Conservation (phyloP, 92 coral and sea anemone genomes). For the Galaxea fascicularis region DNA sequence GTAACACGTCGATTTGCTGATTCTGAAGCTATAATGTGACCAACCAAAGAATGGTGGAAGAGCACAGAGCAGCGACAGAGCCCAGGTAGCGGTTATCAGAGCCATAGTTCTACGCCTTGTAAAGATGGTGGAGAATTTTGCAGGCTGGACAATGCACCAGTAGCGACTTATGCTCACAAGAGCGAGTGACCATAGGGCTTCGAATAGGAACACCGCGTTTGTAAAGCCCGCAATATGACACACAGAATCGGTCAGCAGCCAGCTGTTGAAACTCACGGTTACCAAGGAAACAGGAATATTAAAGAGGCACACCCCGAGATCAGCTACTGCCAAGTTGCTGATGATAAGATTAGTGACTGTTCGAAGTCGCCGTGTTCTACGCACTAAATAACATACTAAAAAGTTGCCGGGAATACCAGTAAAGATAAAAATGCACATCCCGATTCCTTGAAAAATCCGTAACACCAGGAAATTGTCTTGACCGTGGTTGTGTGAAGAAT, state of each 20-base stretch:
- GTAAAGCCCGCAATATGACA: conserved; percentile 81
- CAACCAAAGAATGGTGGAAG: conserved; percentile 78
- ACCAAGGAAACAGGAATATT: conserved; percentile 83
- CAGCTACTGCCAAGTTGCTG: conserved; percentile 85
- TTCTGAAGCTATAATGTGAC: conserved; percentile 64
- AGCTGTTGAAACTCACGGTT: conserved; percentile 56
- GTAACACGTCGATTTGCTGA: conserved; percentile 72
- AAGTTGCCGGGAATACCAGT: conserved; percentile 87
- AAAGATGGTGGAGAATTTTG: conserved; percentile 75
- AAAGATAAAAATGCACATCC: conserved; percentile 68
- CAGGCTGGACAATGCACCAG: conserved; percentile 84
- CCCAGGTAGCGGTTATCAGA: conserved; percentile 78
- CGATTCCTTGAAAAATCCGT: conserved; percentile 40
- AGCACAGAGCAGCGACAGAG: conserved; percentile 71
- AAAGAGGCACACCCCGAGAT: conserved; percentile 81
- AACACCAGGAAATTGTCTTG: conserved; percentile 32
- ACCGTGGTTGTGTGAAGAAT: not conserved
- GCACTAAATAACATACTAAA: conserved; percentile 81
- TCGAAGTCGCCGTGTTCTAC: conserved; percentile 75
- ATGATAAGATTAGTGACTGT: conserved; percentile 84
- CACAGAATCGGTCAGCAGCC: conserved; percentile 54
- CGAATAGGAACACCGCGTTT: conserved; percentile 77
- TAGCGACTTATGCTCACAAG: conserved; percentile 80
- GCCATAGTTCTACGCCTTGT: conserved; percentile 67
- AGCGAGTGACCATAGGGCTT: conserved; percentile 81